Evolutionary conservation across 2,888 invertebrate species (phyloP).

Genomic region (Ernsta delagoae): DNA sequence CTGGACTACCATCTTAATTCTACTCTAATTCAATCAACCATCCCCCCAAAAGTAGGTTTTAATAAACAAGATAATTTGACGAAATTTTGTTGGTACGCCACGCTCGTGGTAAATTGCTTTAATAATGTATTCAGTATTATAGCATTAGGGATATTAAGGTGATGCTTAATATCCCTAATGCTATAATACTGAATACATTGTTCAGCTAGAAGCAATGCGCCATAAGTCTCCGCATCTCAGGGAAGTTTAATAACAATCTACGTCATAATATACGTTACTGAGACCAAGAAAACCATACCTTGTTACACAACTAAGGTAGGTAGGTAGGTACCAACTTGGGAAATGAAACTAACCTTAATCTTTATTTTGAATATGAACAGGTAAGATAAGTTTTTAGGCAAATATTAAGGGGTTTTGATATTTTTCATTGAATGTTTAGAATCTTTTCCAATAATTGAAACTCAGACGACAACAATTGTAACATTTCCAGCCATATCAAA

Average conservation of each 20-base stretch:
- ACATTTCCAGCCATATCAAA: slow-evolving; percentile 53
- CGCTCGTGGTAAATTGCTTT: slow-evolving; percentile 36
- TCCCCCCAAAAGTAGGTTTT: slow-evolving; percentile 16
- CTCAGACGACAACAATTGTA: too few relatives aligned
- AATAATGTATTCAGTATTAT: slow-evolving; percentile 39
- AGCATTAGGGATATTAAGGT: slow-evolving; percentile 47
- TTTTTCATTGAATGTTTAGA: too few relatives aligned
- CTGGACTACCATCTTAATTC: too few relatives aligned
- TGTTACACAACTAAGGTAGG: too few relatives aligned
- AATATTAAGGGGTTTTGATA: too few relatives aligned
- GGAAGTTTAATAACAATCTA: slow-evolving; percentile 54
- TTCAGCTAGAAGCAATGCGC: slow-evolving; percentile 51
- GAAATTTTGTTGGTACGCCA: slow-evolving; percentile 23
- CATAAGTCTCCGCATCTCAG: slow-evolving; percentile 51
- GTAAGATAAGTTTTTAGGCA: too few relatives aligned
- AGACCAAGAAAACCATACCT: slow-evolving; percentile 34
- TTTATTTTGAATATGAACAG: too few relatives aligned
- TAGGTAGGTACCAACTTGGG: too few relatives aligned
- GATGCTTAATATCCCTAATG: slow-evolving; percentile 49
- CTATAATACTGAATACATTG: too few relatives aligned
- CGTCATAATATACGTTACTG: slow-evolving; percentile 38
- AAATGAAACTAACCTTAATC: too few relatives aligned
- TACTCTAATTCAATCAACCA: not conserved
- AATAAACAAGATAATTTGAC: slow-evolving; percentile 26
- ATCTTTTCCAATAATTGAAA: too few relatives aligned